A percentile compares a stretch with the other conserved stretches of the same genome.
Conservation (phyloP, 1,140 invertebrate species). For the Drosophila prosaltans region DNA sequence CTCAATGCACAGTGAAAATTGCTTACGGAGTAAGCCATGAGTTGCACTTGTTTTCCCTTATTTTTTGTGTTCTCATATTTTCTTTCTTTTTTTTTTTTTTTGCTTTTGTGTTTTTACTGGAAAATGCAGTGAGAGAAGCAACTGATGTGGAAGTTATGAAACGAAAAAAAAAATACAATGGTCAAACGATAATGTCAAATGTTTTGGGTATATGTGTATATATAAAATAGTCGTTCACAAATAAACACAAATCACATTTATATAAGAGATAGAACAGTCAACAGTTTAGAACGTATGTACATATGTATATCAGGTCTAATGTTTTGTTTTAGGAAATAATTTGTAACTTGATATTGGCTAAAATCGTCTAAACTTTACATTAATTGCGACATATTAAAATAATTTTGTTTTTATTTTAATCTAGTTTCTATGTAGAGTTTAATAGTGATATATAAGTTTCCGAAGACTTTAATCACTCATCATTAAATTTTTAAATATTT, state of each 20-base stretch:
- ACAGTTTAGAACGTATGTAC: too few species aligned
- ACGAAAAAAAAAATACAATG: neutral
- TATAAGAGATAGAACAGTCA: too few species aligned
- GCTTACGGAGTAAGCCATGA: conserved; percentile 72
- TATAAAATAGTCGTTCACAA: neutral
- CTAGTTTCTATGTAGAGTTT: too few species aligned
- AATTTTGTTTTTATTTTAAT: too few species aligned
- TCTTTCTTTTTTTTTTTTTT: conserved; percentile 29
- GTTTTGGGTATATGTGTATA: neutral
- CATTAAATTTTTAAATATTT: too few species aligned
- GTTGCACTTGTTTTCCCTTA: conserved; percentile 48
- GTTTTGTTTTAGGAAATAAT: too few species aligned
- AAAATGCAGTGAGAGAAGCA: conserved; percentile 43
- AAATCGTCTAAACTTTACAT: too few species aligned
- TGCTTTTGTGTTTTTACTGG: neutral
- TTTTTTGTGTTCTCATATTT: neutral
- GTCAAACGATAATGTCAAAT: neutral
- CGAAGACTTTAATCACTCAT: too few species aligned
- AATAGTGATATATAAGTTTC: too few species aligned
- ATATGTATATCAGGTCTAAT: too few species aligned
- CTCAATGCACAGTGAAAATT: conserved; percentile 76
- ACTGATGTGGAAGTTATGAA: conserved; percentile 10
- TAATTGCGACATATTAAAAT: too few species aligned
- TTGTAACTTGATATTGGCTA: too few species aligned
- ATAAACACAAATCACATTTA: neutral